These are phyloP conservation scores for Gymnoscopelus braueri DNA, from an alignment of 2,797 vertebrate species.

Conservation along the genomic window DNA sequence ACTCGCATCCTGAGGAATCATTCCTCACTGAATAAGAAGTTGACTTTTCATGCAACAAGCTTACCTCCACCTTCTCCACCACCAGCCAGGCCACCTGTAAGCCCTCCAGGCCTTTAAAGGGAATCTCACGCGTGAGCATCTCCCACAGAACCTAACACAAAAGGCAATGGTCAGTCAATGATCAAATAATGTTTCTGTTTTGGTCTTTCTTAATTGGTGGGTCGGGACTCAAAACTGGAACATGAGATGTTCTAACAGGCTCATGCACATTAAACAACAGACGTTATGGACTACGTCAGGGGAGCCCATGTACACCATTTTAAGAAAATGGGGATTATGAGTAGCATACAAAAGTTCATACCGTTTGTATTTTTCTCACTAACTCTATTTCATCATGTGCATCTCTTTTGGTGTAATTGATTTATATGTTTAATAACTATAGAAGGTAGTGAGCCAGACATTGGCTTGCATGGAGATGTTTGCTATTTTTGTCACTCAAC, in stretches of 20 bases:
- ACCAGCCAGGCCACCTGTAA: conserved; percentile 99
- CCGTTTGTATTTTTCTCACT: conserved; percentile 29
- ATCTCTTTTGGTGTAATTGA: conserved; percentile 26
- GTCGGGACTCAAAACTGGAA: no score
- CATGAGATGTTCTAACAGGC: background rate
- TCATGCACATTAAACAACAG: background rate
- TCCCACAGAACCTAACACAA: conserved; percentile 96
- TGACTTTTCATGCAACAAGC: no score
- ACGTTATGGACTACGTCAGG: background rate
- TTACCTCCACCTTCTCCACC: conserved; percentile 99
- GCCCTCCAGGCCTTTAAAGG: conserved; percentile 99
- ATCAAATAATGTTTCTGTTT: conserved; percentile 5
- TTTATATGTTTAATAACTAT: no score
- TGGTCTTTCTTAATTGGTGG: no score
- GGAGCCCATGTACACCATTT: background rate
- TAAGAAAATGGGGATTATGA: background rate
- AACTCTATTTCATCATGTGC: conserved; percentile 49
- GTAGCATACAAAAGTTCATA: conserved; percentile 9
- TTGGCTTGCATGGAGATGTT: no score
- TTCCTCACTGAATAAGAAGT: background rate
- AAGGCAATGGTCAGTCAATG: conserved; percentile 20
- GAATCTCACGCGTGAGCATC: conserved; percentile 98
- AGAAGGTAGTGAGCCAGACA: no score
- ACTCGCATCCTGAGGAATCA: background rate
- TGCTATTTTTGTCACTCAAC: no score